Evolutionary conservation across 2,113 vertebrate genomes (phyloP), one percentile per base, ranked within the genome.

Genomic region (Rhombomys opimus): DNA sequence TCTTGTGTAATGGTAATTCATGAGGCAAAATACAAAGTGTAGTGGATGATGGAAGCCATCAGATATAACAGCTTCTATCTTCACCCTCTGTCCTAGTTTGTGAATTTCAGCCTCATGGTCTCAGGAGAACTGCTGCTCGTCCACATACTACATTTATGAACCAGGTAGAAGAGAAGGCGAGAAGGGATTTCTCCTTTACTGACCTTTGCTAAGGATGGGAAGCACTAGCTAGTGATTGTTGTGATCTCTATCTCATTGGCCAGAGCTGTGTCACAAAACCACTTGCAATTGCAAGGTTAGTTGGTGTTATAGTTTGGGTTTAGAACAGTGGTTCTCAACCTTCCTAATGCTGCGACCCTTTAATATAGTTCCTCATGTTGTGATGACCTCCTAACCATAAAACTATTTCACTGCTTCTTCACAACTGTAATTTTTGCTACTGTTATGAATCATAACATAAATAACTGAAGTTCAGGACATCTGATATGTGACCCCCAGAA

Each of bases 71-170:
- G 20, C 12, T 23, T 86, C 87, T 78, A 12, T 67, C 8, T 88
- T 30, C 11, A 10, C n/a, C 3, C 0, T 52, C 57, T 52, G 5
- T 18, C 1, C 0, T 20, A 8, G 2, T 1, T 1, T 38, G 46
- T 32, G 50, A 8, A 10, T 25, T 87, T 57, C 46, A 22, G 46
- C 17, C 18, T n/a, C 27, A 30, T 0, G 2, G 46, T 18, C 8
- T 73, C 30, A 57, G 52, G 18, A 61, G 7, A 22, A 38, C 5
- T 52, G 30, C 23, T 32, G 18, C 15, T 46, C 15, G 68, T 89
- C 23, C 30, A 32, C 27, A 22, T 54, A 52, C 4, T 46, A 20
- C 57, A 76, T 9, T 5, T 23, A 27, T 46, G 46, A 50, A 65
- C 30, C 52, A 81, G 41, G 30, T 2, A 59, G 41, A 25, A 76